Percentiles rank a stretch among this genome's conserved stretches.
Evolutionary conservation across 2,888 invertebrate genomes (phyloP).

Genomic region (Encarsia formosa): DNA sequence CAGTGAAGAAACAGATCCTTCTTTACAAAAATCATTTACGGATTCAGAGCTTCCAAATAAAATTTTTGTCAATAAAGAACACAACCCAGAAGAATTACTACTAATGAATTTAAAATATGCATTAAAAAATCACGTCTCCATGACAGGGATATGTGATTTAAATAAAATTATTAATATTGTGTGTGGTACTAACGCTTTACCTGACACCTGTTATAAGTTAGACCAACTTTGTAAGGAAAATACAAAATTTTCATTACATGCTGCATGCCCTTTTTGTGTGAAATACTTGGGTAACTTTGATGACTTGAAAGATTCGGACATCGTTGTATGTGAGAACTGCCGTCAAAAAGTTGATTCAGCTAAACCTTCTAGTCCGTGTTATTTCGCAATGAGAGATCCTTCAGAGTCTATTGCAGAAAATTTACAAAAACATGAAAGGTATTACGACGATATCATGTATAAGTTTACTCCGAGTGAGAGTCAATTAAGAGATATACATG

Average conservation of each 20-base stretch:
- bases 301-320: neutral
- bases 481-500: slow-evolving; percentile 1
- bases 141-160: neutral
- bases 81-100: neutral
- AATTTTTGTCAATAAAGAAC: too few relatives aligned
- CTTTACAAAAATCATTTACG: too few relatives aligned
- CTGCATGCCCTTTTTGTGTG: neutral
- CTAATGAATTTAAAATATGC: neutral
- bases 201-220: neutral
- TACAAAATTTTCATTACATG: neutral
- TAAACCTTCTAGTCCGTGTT: neutral
- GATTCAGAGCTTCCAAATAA: too few relatives aligned
- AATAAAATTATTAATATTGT: neutral
- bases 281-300: slow-evolving; percentile 1
- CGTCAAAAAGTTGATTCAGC: neutral
- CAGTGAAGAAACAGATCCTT: too few relatives aligned
- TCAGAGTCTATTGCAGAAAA: neutral
- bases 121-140: neutral
- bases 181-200: neutral
- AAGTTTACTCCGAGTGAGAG: neutral
- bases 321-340: slow-evolving; percentile 1
- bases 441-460: slow-evolving; percentile 7
- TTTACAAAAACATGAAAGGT: neutral
- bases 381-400: slow-evolving; percentile 2
- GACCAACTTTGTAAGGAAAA: slow-evolving; percentile 1